A percentile compares a stretch with the other conserved stretches of the same genome.
These are phyloP conservation scores for Notothenia rossii DNA, from an alignment of 2,113 vertebrate genomes.

Conservation along the genomic window DNA sequence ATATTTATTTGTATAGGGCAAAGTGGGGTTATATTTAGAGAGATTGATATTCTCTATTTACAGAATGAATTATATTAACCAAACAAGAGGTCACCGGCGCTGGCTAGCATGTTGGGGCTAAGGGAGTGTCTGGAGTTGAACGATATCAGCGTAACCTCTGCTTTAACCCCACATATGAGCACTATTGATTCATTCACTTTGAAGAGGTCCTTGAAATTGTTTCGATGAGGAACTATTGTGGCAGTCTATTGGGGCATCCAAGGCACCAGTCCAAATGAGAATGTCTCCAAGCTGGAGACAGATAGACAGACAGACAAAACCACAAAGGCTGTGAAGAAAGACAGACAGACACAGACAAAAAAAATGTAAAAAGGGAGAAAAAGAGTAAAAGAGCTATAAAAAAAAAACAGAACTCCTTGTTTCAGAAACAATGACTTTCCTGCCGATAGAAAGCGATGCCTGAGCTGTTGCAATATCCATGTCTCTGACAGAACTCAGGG, in stretches of 20 bases:
- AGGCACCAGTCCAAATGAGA: conserved; percentile 79
- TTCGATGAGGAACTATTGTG: conserved; percentile 79
- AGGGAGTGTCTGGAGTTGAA: conserved; percentile 79
- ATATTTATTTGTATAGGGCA: conserved; percentile 58
- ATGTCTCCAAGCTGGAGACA: conserved; percentile 78
- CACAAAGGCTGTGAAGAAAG: conserved; percentile 59
- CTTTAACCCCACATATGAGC: conserved; percentile 82
- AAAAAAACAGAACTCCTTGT: conserved; percentile 66
- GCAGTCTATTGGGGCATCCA: conserved; percentile 70
- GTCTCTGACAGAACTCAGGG: conserved; percentile 81
- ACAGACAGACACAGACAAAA: conserved; percentile 32
- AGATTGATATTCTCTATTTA: conserved; percentile 74
- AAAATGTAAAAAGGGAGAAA: conserved; percentile 55
- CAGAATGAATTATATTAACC: conserved; percentile 78
- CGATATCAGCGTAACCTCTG: conserved; percentile 77
- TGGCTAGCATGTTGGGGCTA: conserved; percentile 68
- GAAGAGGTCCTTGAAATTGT: conserved; percentile 83
- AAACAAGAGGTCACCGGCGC: conserved; percentile 71
- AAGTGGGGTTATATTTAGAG: conserved; percentile 68
- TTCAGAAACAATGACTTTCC: conserved; percentile 77
- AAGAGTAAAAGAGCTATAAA: conserved; percentile 65
- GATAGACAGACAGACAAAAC: conserved; percentile 61
- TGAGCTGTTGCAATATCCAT: conserved; percentile 82
- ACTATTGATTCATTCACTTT: conserved; percentile 84
- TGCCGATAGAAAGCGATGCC: conserved; percentile 69